Percentiles rank a stretch among this genome's conserved stretches.
phyloP scores from a whole-genome alignment of 2,888 invertebrate genomes.

The Xestia c-nigrum region DNA sequence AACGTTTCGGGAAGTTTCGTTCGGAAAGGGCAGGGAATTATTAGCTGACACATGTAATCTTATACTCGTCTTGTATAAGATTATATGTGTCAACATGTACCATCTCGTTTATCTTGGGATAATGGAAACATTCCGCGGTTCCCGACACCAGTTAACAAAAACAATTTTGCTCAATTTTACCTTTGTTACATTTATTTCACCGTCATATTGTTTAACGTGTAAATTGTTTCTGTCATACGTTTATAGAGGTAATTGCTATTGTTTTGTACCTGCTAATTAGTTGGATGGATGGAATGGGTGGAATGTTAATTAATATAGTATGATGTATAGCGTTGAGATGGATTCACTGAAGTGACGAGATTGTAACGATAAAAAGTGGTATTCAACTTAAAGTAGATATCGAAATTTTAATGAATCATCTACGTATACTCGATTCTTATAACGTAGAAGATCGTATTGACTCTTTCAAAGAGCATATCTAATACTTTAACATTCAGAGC shows the following conservation, averaged over 20 bases:
- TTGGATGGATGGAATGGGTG: conserved; percentile 49
- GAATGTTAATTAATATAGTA: conserved; percentile 29
- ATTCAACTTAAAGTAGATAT: not conserved
- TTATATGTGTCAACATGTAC: conserved; percentile 84
- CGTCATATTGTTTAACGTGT: conserved; percentile 60
- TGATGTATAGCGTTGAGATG: not conserved
- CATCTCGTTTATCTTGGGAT: conserved; percentile 82
- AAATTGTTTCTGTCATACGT: conserved; percentile 61
- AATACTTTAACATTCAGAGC: not conserved
- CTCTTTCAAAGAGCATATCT: not conserved
- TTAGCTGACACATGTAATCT: conserved; percentile 84
- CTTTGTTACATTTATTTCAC: conserved; percentile 64
- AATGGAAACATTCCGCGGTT: conserved; percentile 78
- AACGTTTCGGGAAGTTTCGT: conserved; percentile 61
- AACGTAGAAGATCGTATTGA: not conserved
- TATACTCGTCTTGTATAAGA: conserved; percentile 83
- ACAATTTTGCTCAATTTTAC: conserved; percentile 74
- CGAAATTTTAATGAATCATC: not conserved
- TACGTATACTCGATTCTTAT: not conserved
- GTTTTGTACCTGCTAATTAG: conserved; percentile 53
- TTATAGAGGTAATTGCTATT: conserved; percentile 54
- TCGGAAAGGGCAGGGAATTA: conserved; percentile 65
- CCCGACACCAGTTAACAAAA: conserved; percentile 71
- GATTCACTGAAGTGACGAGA: not conserved
- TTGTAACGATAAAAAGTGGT: not conserved